These are phyloP conservation scores for Glaucidium brasilianum DNA, from an alignment of 2,113 vertebrate genomes.

Conservation along the genomic window DNA sequence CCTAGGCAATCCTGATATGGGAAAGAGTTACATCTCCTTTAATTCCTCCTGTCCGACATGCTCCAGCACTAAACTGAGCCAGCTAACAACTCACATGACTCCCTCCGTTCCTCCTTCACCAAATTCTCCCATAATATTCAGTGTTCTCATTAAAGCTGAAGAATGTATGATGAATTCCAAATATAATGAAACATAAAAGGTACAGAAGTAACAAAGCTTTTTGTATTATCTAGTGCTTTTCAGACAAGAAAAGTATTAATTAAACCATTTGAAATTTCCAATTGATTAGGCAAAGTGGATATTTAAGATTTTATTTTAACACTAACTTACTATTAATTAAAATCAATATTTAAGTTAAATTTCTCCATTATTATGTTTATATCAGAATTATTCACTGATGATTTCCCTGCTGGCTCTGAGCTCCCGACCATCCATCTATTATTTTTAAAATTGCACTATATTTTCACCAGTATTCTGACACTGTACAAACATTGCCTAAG, in stretches of 20 bases:
- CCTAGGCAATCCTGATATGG: not conserved
- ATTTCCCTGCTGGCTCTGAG: not conserved
- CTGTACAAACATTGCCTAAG: not conserved
- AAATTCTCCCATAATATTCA: not conserved
- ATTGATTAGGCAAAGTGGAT: not conserved
- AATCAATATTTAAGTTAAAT: slow-evolving; percentile 6
- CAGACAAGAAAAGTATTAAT: slow-evolving; percentile 30
- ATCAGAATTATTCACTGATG: not conserved
- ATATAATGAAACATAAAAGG: not conserved
- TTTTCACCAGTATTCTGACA: not conserved
- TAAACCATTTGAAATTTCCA: not conserved
- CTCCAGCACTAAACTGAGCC: not conserved
- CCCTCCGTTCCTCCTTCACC: not conserved
- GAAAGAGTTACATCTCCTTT: not conserved
- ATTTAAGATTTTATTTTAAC: slow-evolving; percentile 6
- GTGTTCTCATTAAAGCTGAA: slow-evolving; percentile 33
- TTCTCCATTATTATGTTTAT: not conserved
- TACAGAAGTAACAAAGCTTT: slow-evolving; percentile 8
- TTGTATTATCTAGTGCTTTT: slow-evolving; percentile 16
- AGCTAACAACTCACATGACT: not conserved
- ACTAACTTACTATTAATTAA: slow-evolving; percentile 1
- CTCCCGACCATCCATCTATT: not conserved
- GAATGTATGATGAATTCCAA: not conserved
- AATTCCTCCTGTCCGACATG: not conserved
- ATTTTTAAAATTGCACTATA: not conserved